Evolutionary conservation across 1,140 invertebrate species (phyloP).

Genomic region (Copidosoma floridanum): DNA sequence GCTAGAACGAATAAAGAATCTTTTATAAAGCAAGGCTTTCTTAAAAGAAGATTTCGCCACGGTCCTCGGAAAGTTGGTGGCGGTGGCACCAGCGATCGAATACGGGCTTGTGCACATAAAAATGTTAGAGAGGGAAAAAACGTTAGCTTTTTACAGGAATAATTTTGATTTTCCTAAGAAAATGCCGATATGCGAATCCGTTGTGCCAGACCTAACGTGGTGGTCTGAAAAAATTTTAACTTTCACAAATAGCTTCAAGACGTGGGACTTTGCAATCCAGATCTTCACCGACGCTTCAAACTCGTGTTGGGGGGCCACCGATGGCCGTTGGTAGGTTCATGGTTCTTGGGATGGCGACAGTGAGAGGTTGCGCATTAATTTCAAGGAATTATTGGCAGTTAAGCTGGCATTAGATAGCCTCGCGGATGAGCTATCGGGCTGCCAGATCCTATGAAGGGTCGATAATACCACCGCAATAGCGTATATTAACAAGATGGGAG

Average conservation of each 20-base stretch:
- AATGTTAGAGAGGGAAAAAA: not conserved
- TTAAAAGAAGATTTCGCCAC: conserved; percentile 14
- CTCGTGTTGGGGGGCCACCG: not conserved
- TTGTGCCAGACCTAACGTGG: not conserved
- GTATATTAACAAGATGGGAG: conserved; percentile 22
- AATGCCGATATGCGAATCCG: not conserved
- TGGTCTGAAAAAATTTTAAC: not conserved
- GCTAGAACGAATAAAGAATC: not conserved
- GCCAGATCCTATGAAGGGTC: conserved; percentile 22
- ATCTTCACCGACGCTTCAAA: not conserved
- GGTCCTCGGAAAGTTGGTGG: not conserved
- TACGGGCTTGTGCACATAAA: conserved; percentile 5
- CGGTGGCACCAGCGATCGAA: not conserved
- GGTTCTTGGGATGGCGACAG: not conserved
- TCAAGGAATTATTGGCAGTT: conserved; percentile 24
- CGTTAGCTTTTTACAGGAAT: not conserved
- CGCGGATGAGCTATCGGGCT: not conserved
- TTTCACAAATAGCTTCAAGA: not conserved
- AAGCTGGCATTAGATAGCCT: conserved; percentile 8
- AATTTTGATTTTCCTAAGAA: not conserved
- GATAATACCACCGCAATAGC: conserved; percentile 26
- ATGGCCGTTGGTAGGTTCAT: no score
- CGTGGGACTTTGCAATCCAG: not conserved
- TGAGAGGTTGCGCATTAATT: conserved; percentile 18
- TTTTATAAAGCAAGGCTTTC: not conserved